phyloP scores from a whole-genome alignment of 2,113 vertebrate genomes.

The Rhea americana region DNA sequence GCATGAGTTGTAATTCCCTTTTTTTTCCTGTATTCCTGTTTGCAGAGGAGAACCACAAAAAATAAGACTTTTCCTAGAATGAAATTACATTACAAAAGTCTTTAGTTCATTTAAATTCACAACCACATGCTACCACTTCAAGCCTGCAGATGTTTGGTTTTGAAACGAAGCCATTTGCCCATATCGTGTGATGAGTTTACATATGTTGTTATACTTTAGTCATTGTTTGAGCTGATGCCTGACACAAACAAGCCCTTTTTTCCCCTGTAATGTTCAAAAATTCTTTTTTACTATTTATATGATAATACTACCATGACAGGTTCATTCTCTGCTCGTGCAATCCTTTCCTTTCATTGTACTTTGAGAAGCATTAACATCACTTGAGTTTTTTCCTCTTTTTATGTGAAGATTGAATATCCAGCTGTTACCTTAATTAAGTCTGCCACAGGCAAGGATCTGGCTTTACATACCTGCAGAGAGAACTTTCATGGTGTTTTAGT shows the following conservation, averaged over 20 bases:
- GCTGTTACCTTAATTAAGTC: constrained; percentile 76
- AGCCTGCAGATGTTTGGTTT: constrained; percentile 25
- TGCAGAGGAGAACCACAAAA: background rate
- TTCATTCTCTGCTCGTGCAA: background rate
- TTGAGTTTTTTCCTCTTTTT: constrained; percentile 58
- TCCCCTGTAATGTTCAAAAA: background rate
- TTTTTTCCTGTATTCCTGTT: background rate
- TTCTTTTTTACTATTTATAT: constrained; percentile 2
- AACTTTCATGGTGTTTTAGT: constrained; percentile 71
- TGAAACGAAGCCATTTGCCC: constrained; percentile 14
- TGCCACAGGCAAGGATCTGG: constrained; percentile 73
- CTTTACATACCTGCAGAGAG: constrained; percentile 74
- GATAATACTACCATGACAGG: constrained; percentile 10
- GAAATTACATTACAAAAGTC: background rate
- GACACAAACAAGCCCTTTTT: background rate
- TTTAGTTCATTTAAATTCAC: constrained; percentile 42
- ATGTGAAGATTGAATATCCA: constrained; percentile 67
- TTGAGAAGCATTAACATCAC: constrained; percentile 40
- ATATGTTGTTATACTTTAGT: constrained; percentile 8
- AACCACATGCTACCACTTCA: constrained; percentile 6
- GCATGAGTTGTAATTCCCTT: background rate
- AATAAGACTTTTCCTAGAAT: background rate
- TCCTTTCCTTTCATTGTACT: background rate
- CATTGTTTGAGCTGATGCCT: constrained; percentile 30
- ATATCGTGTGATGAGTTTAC: background rate